A percentile compares a stretch with the other conserved stretches of the same genome.
These are phyloP conservation scores for Lerema accius DNA, from an alignment of 1,140 invertebrate genomes.

Conservation along the genomic window DNA sequence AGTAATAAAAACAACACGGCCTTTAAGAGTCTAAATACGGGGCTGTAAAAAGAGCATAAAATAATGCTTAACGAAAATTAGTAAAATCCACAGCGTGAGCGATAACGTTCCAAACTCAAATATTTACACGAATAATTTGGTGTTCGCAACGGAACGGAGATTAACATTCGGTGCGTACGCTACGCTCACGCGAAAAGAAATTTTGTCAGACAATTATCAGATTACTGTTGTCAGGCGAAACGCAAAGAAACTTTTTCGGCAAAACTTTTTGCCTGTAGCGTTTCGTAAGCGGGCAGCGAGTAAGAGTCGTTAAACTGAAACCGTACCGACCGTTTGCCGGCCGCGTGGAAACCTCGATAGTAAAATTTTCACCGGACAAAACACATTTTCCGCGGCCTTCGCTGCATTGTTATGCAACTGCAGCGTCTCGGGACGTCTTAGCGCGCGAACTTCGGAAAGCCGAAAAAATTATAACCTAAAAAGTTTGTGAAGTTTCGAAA, in stretches of 20 bases:
- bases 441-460: slow-evolving; percentile 52
- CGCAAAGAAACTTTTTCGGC: slow-evolving; percentile 55
- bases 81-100: slow-evolving; percentile 40
- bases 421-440: slow-evolving; percentile 47
- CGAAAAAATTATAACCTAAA: slow-evolving; percentile 62
- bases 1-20: slow-evolving; percentile 35
- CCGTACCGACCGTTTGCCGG: slow-evolving; percentile 49
- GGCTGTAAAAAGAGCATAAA: slow-evolving; percentile 12
- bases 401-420: slow-evolving; percentile 75
- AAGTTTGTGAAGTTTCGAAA: slow-evolving; percentile 38
- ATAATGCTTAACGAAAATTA: slow-evolving; percentile 37
- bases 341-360: slow-evolving; percentile 51
- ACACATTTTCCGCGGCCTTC: slow-evolving; percentile 66
- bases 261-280: slow-evolving; percentile 56
- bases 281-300: slow-evolving; percentile 48
- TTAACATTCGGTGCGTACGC: slow-evolving; percentile 26
- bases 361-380: slow-evolving; percentile 59
- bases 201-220: slow-evolving; percentile 62
- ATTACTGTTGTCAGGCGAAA: slow-evolving; percentile 57
- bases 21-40: neutral
- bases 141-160: slow-evolving; percentile 14
- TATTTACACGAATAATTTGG: slow-evolving; percentile 55
- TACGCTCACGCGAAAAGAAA: slow-evolving; percentile 57
- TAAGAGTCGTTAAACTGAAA: slow-evolving; percentile 52
- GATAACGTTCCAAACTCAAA: slow-evolving; percentile 44